Percentiles rank a stretch among this genome's conserved stretches.
Evolutionary conservation across 2,888 invertebrate species (phyloP).

Genomic region (Spialia ferax): DNA sequence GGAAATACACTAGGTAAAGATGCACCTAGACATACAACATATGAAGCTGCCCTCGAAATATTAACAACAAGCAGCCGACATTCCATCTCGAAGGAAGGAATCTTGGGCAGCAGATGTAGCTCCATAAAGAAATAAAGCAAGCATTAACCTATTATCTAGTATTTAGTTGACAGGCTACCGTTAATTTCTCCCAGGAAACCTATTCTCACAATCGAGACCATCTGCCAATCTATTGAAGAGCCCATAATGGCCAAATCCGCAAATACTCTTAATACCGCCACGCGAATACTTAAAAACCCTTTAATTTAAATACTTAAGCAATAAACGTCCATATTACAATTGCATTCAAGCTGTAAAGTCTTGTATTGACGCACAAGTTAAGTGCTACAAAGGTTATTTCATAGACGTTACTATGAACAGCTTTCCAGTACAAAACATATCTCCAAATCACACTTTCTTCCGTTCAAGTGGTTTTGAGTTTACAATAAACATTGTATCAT

Average conservation of each 20-base stretch:
- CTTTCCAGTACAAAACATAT: conserved; percentile 50
- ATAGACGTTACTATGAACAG: conserved; percentile 39
- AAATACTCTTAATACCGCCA: conserved; percentile 37
- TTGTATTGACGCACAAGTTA: conserved; percentile 21
- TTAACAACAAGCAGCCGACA: too few species aligned
- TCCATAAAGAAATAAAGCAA: conserved; percentile 1
- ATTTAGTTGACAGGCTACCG: conserved; percentile 33
- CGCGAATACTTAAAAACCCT: conserved; percentile 43
- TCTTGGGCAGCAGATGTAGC: neutral
- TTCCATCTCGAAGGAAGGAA: too few species aligned
- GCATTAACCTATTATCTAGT: conserved; percentile 13
- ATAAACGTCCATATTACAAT: neutral
- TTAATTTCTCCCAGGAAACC: conserved; percentile 45
- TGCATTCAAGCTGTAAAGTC: conserved; percentile 1
- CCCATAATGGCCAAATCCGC: conserved; percentile 37
- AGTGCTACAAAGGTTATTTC: conserved; percentile 35
- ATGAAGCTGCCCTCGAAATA: too few species aligned
- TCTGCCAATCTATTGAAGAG: conserved; percentile 35
- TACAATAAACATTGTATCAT: conserved; percentile 63
- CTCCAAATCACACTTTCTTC: conserved; percentile 56
- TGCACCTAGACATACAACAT: too few species aligned
- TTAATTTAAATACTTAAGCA: conserved; percentile 9
- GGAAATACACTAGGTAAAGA: too few species aligned
- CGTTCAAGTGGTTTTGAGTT: conserved; percentile 60
- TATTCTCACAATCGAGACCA: conserved; percentile 29